phyloP scores from a whole-genome alignment of 2,797 vertebrate genomes.

The Falco columbarius region DNA sequence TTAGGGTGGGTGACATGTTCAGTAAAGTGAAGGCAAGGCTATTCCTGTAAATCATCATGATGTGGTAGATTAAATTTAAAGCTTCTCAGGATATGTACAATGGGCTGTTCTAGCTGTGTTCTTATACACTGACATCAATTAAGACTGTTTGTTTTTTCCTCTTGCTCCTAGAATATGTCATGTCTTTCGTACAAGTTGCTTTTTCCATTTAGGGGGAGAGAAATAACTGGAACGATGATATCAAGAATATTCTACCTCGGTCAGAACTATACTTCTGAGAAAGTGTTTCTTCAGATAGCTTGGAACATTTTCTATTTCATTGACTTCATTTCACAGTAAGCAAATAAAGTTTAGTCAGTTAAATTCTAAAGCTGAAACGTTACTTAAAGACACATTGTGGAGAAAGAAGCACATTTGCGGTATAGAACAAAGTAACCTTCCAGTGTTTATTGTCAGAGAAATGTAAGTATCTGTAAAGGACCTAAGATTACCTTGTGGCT shows the following conservation, averaged over 20 bases:
- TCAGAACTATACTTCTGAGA: not conserved
- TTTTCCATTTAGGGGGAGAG: not conserved
- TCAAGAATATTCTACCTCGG: not conserved
- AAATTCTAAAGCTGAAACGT: not conserved
- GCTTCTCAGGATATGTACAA: slow-evolving; percentile 16
- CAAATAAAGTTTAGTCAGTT: not conserved
- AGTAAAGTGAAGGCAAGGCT: slow-evolving; percentile 41
- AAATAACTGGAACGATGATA: not conserved
- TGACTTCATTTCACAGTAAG: not conserved
- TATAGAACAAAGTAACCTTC: not conserved
- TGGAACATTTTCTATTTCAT: not conserved
- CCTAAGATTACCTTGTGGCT: not conserved
- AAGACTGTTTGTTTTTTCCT: not conserved
- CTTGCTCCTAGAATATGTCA: not conserved
- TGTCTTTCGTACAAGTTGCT: not conserved
- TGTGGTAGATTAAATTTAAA: slow-evolving; percentile 51
- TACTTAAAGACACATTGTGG: not conserved
- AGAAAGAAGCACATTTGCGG: not conserved
- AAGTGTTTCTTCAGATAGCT: not conserved
- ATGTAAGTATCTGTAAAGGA: not conserved
- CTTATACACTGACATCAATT: slow-evolving; percentile 11
- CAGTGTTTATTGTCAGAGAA: not conserved
- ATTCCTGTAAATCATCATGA: slow-evolving; percentile 58
- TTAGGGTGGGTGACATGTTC: slow-evolving; percentile 26
- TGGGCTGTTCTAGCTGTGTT: not conserved